phyloP scores from a whole-genome alignment of 2,113 vertebrate genomes.

The Octodon degus region DNA sequence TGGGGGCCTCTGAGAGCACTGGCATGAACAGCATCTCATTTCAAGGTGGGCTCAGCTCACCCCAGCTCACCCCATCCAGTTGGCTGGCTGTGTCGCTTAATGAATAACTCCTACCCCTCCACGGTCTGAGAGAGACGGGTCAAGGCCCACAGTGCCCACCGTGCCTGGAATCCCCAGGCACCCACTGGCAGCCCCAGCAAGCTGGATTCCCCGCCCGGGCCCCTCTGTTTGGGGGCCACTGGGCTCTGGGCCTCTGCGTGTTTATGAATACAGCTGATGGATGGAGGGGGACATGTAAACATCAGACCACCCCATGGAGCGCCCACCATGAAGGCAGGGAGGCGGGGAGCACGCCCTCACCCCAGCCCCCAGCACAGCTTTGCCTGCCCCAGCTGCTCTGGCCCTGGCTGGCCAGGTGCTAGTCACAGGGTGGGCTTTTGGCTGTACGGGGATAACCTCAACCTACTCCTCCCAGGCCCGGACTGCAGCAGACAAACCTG shows the following conservation, averaged over 20 bases:
- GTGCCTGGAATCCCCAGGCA: slow-evolving; percentile 35
- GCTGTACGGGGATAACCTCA: background rate
- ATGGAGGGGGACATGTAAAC: background rate
- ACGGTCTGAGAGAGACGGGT: background rate
- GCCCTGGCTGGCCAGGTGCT: background rate
- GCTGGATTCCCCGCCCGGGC: background rate
- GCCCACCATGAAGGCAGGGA: rapidly evolving
- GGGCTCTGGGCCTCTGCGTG: background rate
- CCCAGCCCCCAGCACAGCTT: background rate
- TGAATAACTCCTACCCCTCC: background rate
- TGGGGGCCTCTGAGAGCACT: too few relatives aligned
- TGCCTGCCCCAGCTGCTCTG: background rate
- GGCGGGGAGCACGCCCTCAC: background rate
- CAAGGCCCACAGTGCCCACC: slow-evolving; percentile 20
- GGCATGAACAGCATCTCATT: background rate
- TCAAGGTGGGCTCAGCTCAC: background rate
- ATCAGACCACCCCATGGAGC: rapidly evolving
- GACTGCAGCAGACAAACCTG: background rate
- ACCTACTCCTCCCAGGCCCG: background rate
- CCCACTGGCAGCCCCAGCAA: background rate
- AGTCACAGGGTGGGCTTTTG: background rate
- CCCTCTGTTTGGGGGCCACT: background rate
- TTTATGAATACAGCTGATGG: slow-evolving; percentile 36
- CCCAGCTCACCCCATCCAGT: slow-evolving; percentile 2
- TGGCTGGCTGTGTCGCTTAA: slow-evolving; percentile 26